Conservation (phyloP, 2,888 invertebrate genomes). For the Caenorhabditis doughertyi region DNA sequence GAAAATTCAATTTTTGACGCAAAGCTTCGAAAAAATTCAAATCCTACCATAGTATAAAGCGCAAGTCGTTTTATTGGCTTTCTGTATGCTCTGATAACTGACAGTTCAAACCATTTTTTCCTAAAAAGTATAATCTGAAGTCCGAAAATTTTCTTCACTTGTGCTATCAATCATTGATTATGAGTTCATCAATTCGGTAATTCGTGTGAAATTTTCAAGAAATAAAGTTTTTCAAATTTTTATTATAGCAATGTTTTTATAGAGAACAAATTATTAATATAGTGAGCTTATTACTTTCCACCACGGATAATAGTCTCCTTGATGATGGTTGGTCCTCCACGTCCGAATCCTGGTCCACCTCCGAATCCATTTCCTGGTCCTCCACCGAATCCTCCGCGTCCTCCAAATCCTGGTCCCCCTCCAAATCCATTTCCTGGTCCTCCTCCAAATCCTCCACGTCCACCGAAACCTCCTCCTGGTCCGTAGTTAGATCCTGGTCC, state of each 20-base stretch:
- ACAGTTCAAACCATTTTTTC: no score
- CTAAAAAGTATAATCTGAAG: no score
- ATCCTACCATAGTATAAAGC: no score
- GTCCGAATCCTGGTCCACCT: constrained; percentile 29
- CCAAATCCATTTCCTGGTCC: constrained; percentile 42
- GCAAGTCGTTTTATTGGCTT: no score
- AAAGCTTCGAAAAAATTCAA: no score
- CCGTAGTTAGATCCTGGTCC: constrained; percentile 56
- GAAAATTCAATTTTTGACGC: no score
- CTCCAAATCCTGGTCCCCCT: constrained; percentile 36
- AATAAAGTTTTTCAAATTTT: neutral
- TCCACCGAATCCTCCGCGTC: constrained; percentile 51
- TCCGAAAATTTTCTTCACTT: no score
- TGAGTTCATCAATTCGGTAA: no score
- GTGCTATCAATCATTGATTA: no score
- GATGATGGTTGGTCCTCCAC: constrained; percentile 60
- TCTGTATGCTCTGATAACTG: no score
- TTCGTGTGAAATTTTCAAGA: neutral
- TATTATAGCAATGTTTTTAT: neutral
- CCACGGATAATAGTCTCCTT: constrained; percentile 66
- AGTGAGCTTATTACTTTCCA: constrained; percentile 28
- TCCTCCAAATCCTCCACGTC: constrained; percentile 34
- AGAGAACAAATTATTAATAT: constrained; percentile 4
- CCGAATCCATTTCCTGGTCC: constrained; percentile 36
- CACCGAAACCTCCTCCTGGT: constrained; percentile 41